Base-by-base conservation (phyloP, 2,113 vertebrate genomes). In the Chloebia gouldiae region DNA sequence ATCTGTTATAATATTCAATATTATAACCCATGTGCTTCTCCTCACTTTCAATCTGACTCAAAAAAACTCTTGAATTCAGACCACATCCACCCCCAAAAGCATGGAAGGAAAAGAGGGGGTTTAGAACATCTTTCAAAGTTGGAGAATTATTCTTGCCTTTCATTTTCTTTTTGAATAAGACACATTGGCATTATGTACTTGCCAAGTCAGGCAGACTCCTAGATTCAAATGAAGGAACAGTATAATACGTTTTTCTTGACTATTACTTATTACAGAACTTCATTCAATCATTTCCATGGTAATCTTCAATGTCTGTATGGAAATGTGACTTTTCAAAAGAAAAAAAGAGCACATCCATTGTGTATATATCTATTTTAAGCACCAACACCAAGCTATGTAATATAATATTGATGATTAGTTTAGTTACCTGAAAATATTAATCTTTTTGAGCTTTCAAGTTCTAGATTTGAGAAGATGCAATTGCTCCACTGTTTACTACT, bases 401-500 rank as follows among this genome's bases (percentile, higher is more conserved):
- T 31, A 20, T 6, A 86, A 60, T 51, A 78, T 12, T 66, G n/a
- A 84, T 45, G 15, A 88, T 83, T 72, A 76, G 37, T 82, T 88
- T 68, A 85, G 39, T 59, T 71, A 92, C 39, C 60, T 91, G 89
- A 59, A 91, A 92, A 72, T 18, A 80, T 28, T 65, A 22, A 69
- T 83, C 11, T 88, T 81, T 95, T 70, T 86, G 51, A 87, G 53
- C 27, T 88, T 84, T 92, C 84, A 95, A 64, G 44, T 76, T 87
- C 90, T 91, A 81, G 60, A 82, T 68, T 56, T 76, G 45, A 61
- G 59, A 59, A 77, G 42, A 85, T 60, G 66, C 17, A 68, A 95
- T 69, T 86, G 39, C 64, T 84, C 63, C 51, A 86, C 78, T 94
- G 73, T 81, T 73, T 82, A 81, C 70, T 93, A 87, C 39, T 83